A percentile compares a stretch with the other conserved stretches of the same genome.
Evolutionary conservation across 1,140 invertebrate genomes (phyloP).

Genomic region (Calephelis virginiensis): DNA sequence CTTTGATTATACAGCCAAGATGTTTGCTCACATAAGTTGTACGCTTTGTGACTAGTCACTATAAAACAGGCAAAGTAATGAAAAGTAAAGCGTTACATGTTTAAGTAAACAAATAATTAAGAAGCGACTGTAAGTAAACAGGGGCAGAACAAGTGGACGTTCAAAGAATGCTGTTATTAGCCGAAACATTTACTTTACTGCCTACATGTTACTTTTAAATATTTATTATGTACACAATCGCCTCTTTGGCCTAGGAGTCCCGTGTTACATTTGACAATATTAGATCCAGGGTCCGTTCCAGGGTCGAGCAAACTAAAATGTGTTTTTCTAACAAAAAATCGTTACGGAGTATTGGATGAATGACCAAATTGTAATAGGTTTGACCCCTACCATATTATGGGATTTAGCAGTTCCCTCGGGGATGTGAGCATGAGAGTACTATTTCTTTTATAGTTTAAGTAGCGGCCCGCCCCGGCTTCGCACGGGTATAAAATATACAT

Average conservation of each 20-base stretch:
- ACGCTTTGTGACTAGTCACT: constrained; percentile 53
- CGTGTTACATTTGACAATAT: not conserved
- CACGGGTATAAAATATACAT: too few relatives aligned
- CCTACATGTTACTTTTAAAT: constrained; percentile 9
- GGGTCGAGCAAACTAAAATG: too few relatives aligned
- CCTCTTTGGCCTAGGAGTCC: not conserved
- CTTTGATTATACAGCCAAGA: constrained; percentile 18
- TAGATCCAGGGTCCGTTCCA: too few relatives aligned
- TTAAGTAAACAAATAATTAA: constrained; percentile 58
- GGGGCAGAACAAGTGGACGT: constrained; percentile 35
- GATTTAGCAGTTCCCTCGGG: too few relatives aligned
- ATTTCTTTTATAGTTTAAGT: too few relatives aligned
- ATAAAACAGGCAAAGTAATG: constrained; percentile 57
- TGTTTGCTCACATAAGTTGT: constrained; percentile 36
- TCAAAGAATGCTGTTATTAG: constrained; percentile 40
- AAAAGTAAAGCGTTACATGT: constrained; percentile 57
- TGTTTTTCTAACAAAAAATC: too few relatives aligned
- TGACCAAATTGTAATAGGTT: too few relatives aligned
- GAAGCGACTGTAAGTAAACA: constrained; percentile 53
- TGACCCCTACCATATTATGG: too few relatives aligned
- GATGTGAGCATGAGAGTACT: too few relatives aligned
- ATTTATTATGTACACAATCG: not conserved
- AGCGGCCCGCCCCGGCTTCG: too few relatives aligned
- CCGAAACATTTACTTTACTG: constrained; percentile 36
- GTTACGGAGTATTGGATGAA: too few relatives aligned